Conservation (phyloP, 2,888 invertebrate genomes). For the Clanis bilineata region DNA sequence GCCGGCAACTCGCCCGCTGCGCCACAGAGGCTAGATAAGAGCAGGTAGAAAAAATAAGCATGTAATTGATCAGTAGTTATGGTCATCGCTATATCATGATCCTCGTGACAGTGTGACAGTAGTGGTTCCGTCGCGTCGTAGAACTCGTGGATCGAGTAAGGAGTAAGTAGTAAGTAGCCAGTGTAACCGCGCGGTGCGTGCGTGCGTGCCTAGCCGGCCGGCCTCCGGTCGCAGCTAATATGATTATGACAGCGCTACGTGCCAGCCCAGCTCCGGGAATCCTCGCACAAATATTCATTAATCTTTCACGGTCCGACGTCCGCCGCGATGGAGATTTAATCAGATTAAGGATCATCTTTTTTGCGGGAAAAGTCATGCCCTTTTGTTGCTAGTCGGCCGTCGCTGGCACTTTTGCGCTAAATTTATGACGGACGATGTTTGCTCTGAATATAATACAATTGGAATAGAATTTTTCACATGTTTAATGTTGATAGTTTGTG, state of each 20-base stretch:
- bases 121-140: not conserved
- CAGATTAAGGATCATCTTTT: constrained; percentile 83
- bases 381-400: constrained; percentile 78
- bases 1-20: no score
- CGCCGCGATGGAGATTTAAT: constrained; percentile 82
- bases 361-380: constrained; percentile 80
- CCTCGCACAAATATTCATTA: constrained; percentile 82
- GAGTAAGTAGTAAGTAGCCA: constrained; percentile 35
- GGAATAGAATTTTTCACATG: constrained; percentile 41
- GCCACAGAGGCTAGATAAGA: no score
- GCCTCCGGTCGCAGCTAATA: constrained; percentile 76
- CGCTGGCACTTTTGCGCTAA: constrained; percentile 77
- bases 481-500: constrained; percentile 27
- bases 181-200: constrained; percentile 46
- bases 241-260: constrained; percentile 82
- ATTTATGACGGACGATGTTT: constrained; percentile 76
- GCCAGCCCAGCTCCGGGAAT: constrained; percentile 78
- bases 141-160: constrained; percentile 27
- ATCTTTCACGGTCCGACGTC: constrained; percentile 82
- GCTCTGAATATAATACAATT: constrained; percentile 72
- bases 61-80: not conserved
- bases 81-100: not conserved
- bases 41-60: not conserved
- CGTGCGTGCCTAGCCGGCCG: constrained; percentile 69
- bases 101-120: not conserved